Conservation (phyloP, 2,797 vertebrate species). For the Argyrosomus regius region DNA sequence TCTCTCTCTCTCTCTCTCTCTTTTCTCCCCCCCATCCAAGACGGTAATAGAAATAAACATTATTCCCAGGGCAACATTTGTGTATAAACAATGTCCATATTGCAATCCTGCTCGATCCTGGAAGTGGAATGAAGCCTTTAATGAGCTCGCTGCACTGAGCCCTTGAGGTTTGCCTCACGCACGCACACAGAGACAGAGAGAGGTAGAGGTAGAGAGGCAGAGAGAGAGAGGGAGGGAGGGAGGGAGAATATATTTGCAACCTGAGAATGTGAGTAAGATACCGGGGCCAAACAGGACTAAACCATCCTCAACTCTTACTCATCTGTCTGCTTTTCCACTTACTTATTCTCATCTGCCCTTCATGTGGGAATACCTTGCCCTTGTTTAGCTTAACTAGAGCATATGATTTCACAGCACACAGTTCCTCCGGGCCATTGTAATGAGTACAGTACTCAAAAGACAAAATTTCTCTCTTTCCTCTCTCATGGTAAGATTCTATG, state of each 20-base stretch:
- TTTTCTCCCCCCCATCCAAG: slow-evolving; percentile 43
- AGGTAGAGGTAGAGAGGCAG: slow-evolving; percentile 36
- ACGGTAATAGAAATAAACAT: slow-evolving; percentile 83
- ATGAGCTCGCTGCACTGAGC: slow-evolving; percentile 84
- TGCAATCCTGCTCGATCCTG: slow-evolving; percentile 80
- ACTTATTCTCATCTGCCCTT: slow-evolving; percentile 79
- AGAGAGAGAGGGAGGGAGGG: slow-evolving; percentile 5
- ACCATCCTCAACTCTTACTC: slow-evolving; percentile 67
- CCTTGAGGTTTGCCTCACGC: slow-evolving; percentile 78
- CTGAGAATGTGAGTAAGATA: slow-evolving; percentile 69
- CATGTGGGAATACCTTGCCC: slow-evolving; percentile 83
- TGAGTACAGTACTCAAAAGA: slow-evolving; percentile 81
- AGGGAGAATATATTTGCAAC: slow-evolving; percentile 64
- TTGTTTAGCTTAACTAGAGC: slow-evolving; percentile 85
- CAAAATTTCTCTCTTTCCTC: slow-evolving; percentile 69
- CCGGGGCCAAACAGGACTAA: slow-evolving; percentile 68
- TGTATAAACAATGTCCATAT: slow-evolving; percentile 85
- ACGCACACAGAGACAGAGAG: slow-evolving; percentile 45
- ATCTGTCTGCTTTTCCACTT: slow-evolving; percentile 72
- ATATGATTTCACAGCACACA: slow-evolving; percentile 82
- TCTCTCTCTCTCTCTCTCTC: not conserved
- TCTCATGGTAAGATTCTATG: slow-evolving; percentile 69
- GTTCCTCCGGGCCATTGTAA: slow-evolving; percentile 79
- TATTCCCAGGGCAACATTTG: slow-evolving; percentile 84
- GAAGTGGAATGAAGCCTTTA: slow-evolving; percentile 85